Evolutionary conservation across 92 coral and sea anemone species (phyloP).

Genomic region (Siderastrea siderea): DNA sequence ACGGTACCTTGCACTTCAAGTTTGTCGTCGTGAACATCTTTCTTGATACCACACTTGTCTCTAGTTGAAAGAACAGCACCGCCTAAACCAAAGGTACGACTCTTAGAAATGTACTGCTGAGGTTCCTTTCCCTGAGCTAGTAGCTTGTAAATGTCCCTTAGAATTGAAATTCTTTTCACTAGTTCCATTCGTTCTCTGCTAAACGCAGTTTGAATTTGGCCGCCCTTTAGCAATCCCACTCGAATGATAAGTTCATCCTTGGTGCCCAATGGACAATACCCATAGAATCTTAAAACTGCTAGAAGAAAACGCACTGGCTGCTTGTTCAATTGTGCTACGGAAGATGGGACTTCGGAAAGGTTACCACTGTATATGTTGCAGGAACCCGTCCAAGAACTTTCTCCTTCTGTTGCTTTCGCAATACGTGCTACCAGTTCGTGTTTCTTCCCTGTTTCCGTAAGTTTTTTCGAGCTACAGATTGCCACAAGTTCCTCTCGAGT

Average conservation of each 20-base stretch:
- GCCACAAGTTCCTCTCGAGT: slow-evolving; percentile 35
- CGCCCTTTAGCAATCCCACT: slow-evolving; percentile 41
- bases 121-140: slow-evolving; percentile 21
- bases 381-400: not conserved
- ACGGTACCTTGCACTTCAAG: slow-evolving; percentile 9
- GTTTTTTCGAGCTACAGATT: slow-evolving; percentile 7
- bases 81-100: slow-evolving; percentile 31
- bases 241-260: slow-evolving; percentile 37
- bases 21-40: slow-evolving; percentile 12
- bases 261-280: slow-evolving; percentile 21
- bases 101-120: slow-evolving; percentile 15
- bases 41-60: slow-evolving; percentile 43
- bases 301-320: slow-evolving; percentile 16
- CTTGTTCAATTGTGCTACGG: slow-evolving; percentile 17
- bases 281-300: slow-evolving; percentile 19
- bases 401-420: slow-evolving; percentile 19
- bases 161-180: slow-evolving; percentile 30
- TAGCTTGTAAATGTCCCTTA: slow-evolving; percentile 26
- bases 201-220: slow-evolving; percentile 44
- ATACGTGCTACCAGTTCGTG: slow-evolving; percentile 11
- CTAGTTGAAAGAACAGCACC: slow-evolving; percentile 28
- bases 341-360: slow-evolving; percentile 11
- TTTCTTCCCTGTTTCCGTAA: slow-evolving; percentile 6
- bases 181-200: slow-evolving; percentile 41
- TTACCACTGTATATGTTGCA: slow-evolving; percentile 6